Base-by-base conservation (phyloP, 1,140 invertebrate species). In the Rhyacophila brunnea region DNA sequence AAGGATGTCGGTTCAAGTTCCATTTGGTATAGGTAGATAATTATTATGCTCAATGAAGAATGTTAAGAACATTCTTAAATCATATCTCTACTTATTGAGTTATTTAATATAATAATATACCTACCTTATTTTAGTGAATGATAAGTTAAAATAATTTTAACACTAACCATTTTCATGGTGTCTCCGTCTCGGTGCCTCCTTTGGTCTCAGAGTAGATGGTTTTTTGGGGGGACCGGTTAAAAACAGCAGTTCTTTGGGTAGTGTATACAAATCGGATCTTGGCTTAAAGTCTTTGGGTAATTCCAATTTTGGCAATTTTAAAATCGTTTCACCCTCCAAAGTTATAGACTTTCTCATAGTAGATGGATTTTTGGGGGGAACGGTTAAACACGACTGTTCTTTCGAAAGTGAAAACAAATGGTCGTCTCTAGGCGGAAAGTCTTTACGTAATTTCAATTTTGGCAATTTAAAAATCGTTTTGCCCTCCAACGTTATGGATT, bases 381-480 rank as follows among this genome's bases (percentile, higher is more conserved):
- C 19, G 13, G 61, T 15, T 15, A 64, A 38, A 32, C 34, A 35
- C 10, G 81, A 60, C 43, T 81, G 68, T 68, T 83, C 78, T 61
- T 80, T 74, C 1, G 81, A 80, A 38, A 82, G 59, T 7, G 75
- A 77, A 70, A 80, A 83, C 49, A 82, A 60, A 3, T 79, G 77
- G 42, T 74, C 71, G 28, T 75, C 76, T 55, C 73, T 67, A 28
- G 80, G 74, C 6, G 28, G 32, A 62, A 80, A 81, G 67, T 81
- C 78, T 11, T 77, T 74, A 6, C 80, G 80, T 66, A 80, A 69
- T 53, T 72, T 67, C 32, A 78, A 69, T 66, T 71, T 75, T 38
- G 79, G 76, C 51, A 81, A 67, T 70, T 79, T 80, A 0, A 72
- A 73, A 11, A 74, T 44, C 50, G 69, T 70, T 11, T 69, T 66